Evolutionary conservation across 2,113 vertebrate genomes (phyloP), one percentile per base, ranked within the genome.

Genomic region (Bungarus multicinctus): DNA sequence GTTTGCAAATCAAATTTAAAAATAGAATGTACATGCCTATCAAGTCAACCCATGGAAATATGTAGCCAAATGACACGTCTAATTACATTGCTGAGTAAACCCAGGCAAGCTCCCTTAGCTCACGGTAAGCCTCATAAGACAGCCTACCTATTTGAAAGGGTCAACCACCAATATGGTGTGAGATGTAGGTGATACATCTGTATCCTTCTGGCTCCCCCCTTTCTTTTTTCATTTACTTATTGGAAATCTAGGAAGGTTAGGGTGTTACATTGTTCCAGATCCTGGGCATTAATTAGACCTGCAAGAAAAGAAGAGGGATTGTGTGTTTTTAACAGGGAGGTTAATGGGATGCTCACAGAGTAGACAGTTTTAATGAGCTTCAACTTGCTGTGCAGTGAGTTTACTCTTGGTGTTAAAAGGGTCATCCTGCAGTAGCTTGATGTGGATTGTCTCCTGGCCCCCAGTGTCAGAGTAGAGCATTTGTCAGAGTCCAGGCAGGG

Each of bases 401-500:
- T 97, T 97, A 98, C 98, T 98, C 96, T 98, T 97, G 96, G 97
- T 98, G 99, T 98, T 99, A 99, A 99, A 99, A 99, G 99, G 98
- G 99, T 98, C 97, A 98, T 97, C 97, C 98, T 98, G 98, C 98
- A 98, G 98, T 98, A 98, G 98, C 98, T 98, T 98, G 98, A 98
- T 98, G 98, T 98, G 97, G 98, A 98, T 98, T 98, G 98, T 97
- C 97, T 98, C 87, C 94, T 93, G 96, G 97, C 95, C 96, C 96
- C 96, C 87, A 14, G 95, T 97, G 98, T 98, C 98, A 98, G 97
- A 97, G 97, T 97, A 98, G 97, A 97, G 96, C 96, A 94, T 96
- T 98, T 98, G 98, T 99, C 99, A 99, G 98, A 98, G 98, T 98
- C 98, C 98, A 98, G 98, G 99, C 99, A 99, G 98, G 98, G 98